A percentile compares a stretch with the other conserved stretches of the same genome.
These are phyloP conservation scores for Haliclona indistincta DNA, from an alignment of 37 sponge, comb jelly and placozoan genomes.

Conservation along the genomic window DNA sequence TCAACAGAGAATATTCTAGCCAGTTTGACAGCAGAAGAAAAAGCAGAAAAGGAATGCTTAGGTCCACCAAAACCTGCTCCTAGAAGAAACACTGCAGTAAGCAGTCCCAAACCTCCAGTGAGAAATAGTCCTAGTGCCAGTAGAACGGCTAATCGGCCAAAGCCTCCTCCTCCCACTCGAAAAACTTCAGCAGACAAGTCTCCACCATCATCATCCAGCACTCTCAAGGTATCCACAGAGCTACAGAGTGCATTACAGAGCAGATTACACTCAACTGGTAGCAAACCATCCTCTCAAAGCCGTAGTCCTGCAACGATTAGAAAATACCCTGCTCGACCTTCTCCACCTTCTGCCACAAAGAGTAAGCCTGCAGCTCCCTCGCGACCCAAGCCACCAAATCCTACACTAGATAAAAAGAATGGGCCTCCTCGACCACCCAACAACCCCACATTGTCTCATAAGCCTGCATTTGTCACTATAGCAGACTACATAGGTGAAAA, in stretches of 20 bases:
- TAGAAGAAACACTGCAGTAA: background rate
- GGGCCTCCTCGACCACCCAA: constrained; percentile 5
- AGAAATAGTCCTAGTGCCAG: constrained; percentile 3
- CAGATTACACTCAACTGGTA: too few species aligned
- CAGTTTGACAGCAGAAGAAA: background rate
- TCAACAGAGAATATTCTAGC: constrained; percentile 6
- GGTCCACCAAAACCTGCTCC: background rate
- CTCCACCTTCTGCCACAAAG: too few species aligned
- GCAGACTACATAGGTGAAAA: constrained; percentile 35
- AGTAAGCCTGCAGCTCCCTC: too few species aligned
- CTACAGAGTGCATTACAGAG: too few species aligned
- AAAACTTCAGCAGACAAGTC: background rate
- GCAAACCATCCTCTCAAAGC: too few species aligned
- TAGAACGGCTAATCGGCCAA: constrained; percentile 1
- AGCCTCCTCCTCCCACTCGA: constrained; percentile 4
- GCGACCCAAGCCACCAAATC: too few species aligned
- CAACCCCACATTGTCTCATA: constrained; percentile 2
- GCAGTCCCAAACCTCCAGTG: background rate
- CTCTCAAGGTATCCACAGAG: too few species aligned
- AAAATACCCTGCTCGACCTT: too few species aligned
- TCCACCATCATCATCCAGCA: too few species aligned
- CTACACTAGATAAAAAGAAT: constrained; percentile 1
- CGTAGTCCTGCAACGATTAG: too few species aligned
- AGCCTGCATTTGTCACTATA: constrained; percentile 13
- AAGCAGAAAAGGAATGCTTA: background rate